Base-by-base conservation (phyloP, 1,140 invertebrate genomes). In the Pteromalus puparum region DNA sequence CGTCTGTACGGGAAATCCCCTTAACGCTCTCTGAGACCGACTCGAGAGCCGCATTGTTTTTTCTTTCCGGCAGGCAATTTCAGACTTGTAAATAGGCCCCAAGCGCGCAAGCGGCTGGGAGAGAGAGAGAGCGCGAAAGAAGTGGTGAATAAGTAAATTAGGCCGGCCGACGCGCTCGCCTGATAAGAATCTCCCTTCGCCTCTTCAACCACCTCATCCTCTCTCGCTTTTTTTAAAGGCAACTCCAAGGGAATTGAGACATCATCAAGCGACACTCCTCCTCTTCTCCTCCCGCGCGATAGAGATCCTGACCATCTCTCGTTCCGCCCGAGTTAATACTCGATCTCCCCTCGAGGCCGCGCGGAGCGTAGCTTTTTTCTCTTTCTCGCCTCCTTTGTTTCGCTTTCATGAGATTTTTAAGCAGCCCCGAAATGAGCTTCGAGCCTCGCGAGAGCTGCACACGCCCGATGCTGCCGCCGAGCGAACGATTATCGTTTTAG, bases 131-230 rank as follows among this genome's bases (percentile, higher is more conserved):
- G 38, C 6, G 7, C 30, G 85, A 83, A 89, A 88, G 88, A 88
- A 90, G 85, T 73, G 87, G 88, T 87, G 90, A 89, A 91, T 92
- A 92, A 93, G 91, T 92, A 92, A 92, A 93, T 92, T 92, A 92
- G 90, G 88, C 90, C 82, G 90, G 89, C 84, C 91, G 90, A 90
- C 87, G 86, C 53, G 15, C 53, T 61, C 82, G 87, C 86, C 87
- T 90, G 91, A 93, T 92, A 92, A 93, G 90, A 85, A 90, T 90
- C 89, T 90, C 89, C 88, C 90, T 89, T 86, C 87, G 85, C 88
- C 85, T 81, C 86, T 48, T 34, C 30, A 53, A 24, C 68, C 70
- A 34, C 67, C 79, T 70, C 68, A 72, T 65, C 76, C 85, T 86
- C 86, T 87, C 74, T 81, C 65, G 6, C 87, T 85, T 88, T 90